Evolutionary conservation across 2,888 invertebrate genomes (phyloP), one percentile per base, ranked within the genome.

Genomic region (Furcula furcula): DNA sequence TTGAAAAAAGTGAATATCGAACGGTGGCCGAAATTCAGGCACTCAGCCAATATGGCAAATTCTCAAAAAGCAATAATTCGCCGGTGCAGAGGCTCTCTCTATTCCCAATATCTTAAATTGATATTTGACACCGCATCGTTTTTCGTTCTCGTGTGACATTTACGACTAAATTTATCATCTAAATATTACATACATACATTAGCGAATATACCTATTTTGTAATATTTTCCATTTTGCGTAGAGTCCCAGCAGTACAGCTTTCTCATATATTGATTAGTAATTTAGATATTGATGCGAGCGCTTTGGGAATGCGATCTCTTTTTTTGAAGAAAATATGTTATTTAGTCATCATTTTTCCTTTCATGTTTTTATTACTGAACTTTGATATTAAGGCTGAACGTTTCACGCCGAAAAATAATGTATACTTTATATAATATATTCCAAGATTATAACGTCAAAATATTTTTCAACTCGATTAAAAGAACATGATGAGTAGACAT

Each of bases 71-170:
- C 40, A 40, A 50, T 60, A 46, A 56, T 53, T 54, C 51, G 57
- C 43, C 35, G 40, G 44, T 35, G 37, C 32, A 32, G 41, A 36
- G 35, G 46, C 44, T 48, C 49, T 55, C 39, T 47, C 55, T 44
- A 54, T 56, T 49, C 49, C 57, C 72, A 72, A 77, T 80, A 76
- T 76, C 65, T 65, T 59, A 76, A 75, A 74, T 74, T 71, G 70
- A 78, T 78, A 76, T 76, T 76, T 74, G 77, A 75, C 75, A 69
- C 64, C 60, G 65, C 61, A 70, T 63, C 51, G 33, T 46, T 34
- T 43, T 42, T 48, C 49, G 53, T 54, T 64, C 59, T 50, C 55
- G 42, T 58, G 55, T 56, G 74, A 77, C 74, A 58, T 77, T 78
- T 76, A 79, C 60, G 60, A 55, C 57, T 39, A 45, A 55, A 56